These are phyloP conservation scores for Pangasius djambal DNA, from an alignment of 2,797 vertebrate genomes.

Conservation along the genomic window DNA sequence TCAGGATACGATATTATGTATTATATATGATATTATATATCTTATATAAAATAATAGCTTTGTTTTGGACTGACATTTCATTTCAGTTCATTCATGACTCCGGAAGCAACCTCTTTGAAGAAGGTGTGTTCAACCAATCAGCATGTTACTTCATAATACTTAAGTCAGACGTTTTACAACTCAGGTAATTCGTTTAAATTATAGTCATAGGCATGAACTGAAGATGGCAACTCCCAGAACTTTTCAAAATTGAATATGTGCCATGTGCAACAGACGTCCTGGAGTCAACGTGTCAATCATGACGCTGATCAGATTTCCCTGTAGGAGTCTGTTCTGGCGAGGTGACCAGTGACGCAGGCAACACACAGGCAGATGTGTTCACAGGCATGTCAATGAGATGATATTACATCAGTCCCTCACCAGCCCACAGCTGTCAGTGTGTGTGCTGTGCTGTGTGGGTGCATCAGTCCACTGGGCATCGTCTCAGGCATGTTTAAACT, in stretches of 20 bases:
- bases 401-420: conserved; percentile 22
- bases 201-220: neutral
- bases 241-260: neutral
- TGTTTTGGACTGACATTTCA: neutral
- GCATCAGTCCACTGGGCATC: conserved; percentile 3
- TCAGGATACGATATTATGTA: neutral
- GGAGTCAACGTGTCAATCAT: neutral
- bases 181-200: neutral
- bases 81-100: neutral
- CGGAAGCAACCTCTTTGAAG: neutral
- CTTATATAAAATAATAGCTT: neutral
- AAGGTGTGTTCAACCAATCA: neutral
- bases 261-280: neutral
- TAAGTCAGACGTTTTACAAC: neutral
- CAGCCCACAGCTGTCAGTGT: conserved; percentile 1
- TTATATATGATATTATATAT: too few relatives aligned
- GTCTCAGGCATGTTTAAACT: conserved; percentile 48
- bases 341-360: neutral
- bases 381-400: conserved; percentile 12
- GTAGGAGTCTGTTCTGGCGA: conserved; percentile 10
- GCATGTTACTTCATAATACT: neutral
- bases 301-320: conserved; percentile 21
- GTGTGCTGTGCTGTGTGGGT: conserved; percentile 1
- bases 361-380: conserved; percentile 24
- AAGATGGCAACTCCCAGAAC: neutral